Conservation (phyloP, 2,113 vertebrate species). For the Dinomys branickii region DNA sequence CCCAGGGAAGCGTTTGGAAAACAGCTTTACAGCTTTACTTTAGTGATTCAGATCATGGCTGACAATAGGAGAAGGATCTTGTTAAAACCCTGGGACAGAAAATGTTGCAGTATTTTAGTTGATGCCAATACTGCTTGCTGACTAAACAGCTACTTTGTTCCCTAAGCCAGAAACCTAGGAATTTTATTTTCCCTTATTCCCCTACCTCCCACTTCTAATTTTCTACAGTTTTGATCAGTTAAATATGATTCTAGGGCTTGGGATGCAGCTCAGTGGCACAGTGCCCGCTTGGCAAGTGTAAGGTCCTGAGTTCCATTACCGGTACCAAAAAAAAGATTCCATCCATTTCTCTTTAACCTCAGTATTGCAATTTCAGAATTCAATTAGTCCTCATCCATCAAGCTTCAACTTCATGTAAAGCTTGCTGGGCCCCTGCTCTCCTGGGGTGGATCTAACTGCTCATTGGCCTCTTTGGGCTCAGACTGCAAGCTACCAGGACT, state of each 20-base stretch:
- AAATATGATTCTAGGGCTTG: not conserved
- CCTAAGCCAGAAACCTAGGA: not conserved
- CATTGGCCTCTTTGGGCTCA: not conserved
- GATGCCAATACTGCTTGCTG: not conserved
- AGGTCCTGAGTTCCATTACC: too few relatives aligned
- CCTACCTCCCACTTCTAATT: accelerated
- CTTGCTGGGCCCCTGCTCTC: not conserved
- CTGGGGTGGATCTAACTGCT: accelerated
- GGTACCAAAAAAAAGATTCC: not conserved
- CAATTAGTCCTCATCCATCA: too few relatives aligned
- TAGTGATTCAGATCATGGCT: not conserved
- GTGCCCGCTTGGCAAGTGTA: too few relatives aligned
- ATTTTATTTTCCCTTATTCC: not conserved
- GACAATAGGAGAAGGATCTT: not conserved
- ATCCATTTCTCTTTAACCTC: not conserved
- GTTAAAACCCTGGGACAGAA: not conserved
- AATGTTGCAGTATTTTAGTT: not conserved
- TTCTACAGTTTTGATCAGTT: not conserved
- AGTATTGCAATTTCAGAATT: not conserved
- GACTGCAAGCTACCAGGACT: too few relatives aligned
- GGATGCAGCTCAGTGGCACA: too few relatives aligned
- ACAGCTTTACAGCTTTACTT: not conserved
- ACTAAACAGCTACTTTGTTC: not conserved
- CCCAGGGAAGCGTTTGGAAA: constrained; percentile 6
- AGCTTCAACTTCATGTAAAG: not conserved